Evolutionary conservation across 2,797 vertebrate species (phyloP).

Genomic region (Pseudochromis fuscus): DNA sequence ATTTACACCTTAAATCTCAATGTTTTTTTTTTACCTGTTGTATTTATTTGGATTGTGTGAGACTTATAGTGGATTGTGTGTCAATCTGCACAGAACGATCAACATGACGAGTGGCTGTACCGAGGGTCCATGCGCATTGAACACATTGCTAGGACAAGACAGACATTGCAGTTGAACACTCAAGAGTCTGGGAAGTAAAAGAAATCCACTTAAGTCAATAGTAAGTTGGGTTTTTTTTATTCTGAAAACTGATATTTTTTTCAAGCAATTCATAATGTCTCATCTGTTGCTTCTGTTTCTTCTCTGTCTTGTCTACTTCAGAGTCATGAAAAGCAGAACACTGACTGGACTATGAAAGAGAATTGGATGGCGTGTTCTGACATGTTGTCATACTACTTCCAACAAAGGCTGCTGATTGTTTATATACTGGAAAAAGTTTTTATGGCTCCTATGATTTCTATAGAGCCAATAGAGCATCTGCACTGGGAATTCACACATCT

Average conservation of each 20-base stretch:
- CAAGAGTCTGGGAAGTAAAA: rapidly evolving
- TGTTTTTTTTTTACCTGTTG: background rate
- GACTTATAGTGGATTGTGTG: conserved; percentile 5
- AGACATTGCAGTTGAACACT: too few relatives aligned
- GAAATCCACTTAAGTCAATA: rapidly evolving
- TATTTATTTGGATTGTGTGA: background rate
- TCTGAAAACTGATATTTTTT: too few relatives aligned
- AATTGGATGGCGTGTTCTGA: background rate
- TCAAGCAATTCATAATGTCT: background rate
- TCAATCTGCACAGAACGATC: conserved; percentile 80
- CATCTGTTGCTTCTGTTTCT: background rate
- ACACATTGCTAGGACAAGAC: conserved; percentile 76
- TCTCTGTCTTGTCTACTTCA: conserved; percentile 16
- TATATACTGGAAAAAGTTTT: too few relatives aligned
- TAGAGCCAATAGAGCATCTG: too few relatives aligned
- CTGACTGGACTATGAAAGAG: background rate
- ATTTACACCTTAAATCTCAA: background rate
- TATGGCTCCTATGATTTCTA: too few relatives aligned
- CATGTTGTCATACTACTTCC: too few relatives aligned
- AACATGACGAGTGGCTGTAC: conserved; percentile 91
- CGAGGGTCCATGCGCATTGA: conserved; percentile 90
- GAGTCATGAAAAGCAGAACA: background rate
- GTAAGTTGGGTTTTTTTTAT: too few relatives aligned
- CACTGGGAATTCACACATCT: too few relatives aligned
- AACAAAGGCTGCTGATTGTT: too few relatives aligned